A percentile compares a stretch with the other conserved stretches of the same genome.
phyloP scores from a whole-genome alignment of 2,113 vertebrate genomes.

The Malaclemys terrapin region DNA sequence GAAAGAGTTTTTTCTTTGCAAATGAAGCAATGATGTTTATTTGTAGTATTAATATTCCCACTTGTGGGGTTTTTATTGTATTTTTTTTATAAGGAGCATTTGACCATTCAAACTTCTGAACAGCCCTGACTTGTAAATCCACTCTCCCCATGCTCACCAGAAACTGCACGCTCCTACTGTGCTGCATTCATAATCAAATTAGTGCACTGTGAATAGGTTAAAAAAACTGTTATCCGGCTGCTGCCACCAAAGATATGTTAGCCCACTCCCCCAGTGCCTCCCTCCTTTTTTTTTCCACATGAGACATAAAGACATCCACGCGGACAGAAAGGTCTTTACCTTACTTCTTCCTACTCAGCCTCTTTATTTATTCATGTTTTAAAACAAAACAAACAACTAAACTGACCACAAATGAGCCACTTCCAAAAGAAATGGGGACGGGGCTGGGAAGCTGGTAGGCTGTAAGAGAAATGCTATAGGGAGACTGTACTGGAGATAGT shows the following conservation, averaged over 20 bases:
- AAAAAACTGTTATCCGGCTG: slow-evolving; percentile 69
- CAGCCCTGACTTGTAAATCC: slow-evolving; percentile 60
- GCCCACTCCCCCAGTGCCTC: slow-evolving; percentile 64
- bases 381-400: slow-evolving; percentile 48
- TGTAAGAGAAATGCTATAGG: slow-evolving; percentile 68
- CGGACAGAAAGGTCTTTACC: slow-evolving; percentile 52
- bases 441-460: slow-evolving; percentile 35
- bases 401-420: slow-evolving; percentile 64
- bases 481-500: slow-evolving; percentile 85
- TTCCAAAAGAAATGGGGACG: slow-evolving; percentile 51
- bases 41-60: slow-evolving; percentile 36
- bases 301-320: slow-evolving; percentile 65
- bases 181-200: slow-evolving; percentile 84
- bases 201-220: slow-evolving; percentile 75
- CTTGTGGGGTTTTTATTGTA: neutral
- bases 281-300: slow-evolving; percentile 37
- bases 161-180: slow-evolving; percentile 71
- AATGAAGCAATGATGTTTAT: slow-evolving; percentile 41
- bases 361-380: slow-evolving; percentile 60
- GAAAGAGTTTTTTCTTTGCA: neutral
- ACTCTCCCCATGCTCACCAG: slow-evolving; percentile 56
- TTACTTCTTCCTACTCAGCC: slow-evolving; percentile 57
- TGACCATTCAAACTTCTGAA: slow-evolving; percentile 76
- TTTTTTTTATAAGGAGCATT: neutral
- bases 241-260: slow-evolving; percentile 69